These are phyloP conservation scores for Acrocephalus arundinaceus DNA, from an alignment of 2,113 vertebrate genomes.

Conservation along the genomic window DNA sequence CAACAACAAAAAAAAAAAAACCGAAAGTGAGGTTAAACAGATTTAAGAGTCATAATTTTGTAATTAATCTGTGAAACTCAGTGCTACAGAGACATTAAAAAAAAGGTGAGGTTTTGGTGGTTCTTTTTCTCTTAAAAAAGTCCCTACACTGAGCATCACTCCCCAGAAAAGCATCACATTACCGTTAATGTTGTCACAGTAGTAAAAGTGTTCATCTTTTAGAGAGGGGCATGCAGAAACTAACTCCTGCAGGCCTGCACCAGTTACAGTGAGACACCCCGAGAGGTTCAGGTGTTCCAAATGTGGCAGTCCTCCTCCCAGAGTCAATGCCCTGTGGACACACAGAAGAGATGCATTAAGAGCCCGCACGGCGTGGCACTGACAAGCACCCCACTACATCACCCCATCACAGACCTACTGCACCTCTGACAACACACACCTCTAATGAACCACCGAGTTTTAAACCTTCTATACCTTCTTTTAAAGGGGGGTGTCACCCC, in stretches of 20 bases:
- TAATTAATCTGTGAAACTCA: background rate
- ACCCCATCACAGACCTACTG: background rate
- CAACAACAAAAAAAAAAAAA: background rate
- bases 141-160: background rate
- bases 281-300: conserved; percentile 97
- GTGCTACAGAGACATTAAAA: background rate
- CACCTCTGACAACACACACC: background rate
- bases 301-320: conserved; percentile 89
- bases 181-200: conserved; percentile 99
- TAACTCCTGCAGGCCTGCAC: conserved; percentile 90
- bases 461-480: background rate
- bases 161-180: conserved; percentile 60
- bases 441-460: accelerated
- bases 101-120: background rate
- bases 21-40: background rate
- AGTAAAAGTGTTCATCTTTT: conserved; percentile 98
- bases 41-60: background rate
- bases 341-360: background rate
- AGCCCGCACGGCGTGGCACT: accelerated
- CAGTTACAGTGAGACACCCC: conserved; percentile 91
- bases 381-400: background rate
- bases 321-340: conserved; percentile 85
- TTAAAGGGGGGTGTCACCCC: background rate
- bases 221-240: conserved; percentile 91
- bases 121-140: background rate